These are phyloP conservation scores for Motacilla alba DNA, from an alignment of 2,113 vertebrate genomes.

Conservation along the genomic window DNA sequence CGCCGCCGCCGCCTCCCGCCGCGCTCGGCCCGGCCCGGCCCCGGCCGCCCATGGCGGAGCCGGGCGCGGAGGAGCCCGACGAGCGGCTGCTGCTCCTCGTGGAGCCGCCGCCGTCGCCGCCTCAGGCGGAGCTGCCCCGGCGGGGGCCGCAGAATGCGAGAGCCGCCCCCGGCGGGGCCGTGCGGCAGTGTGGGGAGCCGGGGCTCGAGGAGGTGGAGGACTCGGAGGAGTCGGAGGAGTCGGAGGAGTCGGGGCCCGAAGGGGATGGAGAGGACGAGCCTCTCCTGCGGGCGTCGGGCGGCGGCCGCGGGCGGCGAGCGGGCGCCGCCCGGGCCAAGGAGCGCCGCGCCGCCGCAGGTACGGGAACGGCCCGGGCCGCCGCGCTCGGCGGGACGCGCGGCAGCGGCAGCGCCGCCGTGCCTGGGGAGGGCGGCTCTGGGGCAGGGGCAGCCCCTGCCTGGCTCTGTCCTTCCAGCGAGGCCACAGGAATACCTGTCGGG, in stretches of 20 bases:
- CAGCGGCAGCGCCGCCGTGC: neutral
- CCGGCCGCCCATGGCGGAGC: neutral
- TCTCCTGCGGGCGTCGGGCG: neutral
- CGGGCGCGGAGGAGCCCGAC: neutral
- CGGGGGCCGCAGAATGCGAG: neutral
- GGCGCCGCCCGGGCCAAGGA: neutral
- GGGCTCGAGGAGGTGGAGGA: neutral
- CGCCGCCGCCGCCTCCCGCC: too few species aligned
- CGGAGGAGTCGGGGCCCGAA: neutral
- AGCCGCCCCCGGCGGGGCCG: slow-evolving; percentile 60
- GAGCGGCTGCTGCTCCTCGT: slow-evolving; percentile 25
- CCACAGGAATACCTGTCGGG: accelerated
- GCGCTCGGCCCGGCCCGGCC: too few species aligned
- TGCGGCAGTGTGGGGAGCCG: slow-evolving; percentile 27
- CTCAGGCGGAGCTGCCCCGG: slow-evolving; percentile 23
- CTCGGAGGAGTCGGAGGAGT: neutral
- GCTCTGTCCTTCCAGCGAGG: neutral
- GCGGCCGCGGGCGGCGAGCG: neutral
- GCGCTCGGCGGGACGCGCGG: neutral
- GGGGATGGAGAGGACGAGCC: slow-evolving; percentile 51
- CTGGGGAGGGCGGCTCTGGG: neutral
- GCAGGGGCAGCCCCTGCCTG: neutral
- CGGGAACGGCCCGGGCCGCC: neutral
- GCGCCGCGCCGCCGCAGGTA: slow-evolving; percentile 6
- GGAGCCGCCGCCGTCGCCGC: neutral